Evolutionary conservation across 2,888 invertebrate species (phyloP).

Genomic region (Drosophila recens): DNA sequence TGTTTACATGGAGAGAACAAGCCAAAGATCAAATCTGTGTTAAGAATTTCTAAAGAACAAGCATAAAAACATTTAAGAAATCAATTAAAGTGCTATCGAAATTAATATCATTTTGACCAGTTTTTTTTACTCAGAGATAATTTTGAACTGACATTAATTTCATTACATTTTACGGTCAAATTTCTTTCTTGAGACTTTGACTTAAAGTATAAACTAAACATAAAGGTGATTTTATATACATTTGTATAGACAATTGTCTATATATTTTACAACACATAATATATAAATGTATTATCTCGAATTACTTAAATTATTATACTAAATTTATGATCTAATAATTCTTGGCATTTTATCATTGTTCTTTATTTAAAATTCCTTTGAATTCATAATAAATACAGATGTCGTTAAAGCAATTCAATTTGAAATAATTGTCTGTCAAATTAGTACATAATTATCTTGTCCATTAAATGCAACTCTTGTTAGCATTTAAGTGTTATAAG

Average conservation of each 20-base stretch:
- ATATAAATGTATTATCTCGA: no score
- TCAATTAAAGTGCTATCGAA: neutral
- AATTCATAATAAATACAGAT: no score
- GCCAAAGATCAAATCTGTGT: neutral
- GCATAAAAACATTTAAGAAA: neutral
- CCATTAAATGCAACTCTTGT: neutral
- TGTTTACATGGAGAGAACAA: neutral
- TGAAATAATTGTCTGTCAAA: neutral
- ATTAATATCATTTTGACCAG: neutral
- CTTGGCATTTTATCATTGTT: no score
- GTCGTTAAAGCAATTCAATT: no score
- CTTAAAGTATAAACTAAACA: no score
- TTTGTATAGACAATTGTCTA: no score
- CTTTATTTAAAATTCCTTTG: no score
- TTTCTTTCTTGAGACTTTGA: neutral
- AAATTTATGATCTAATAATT: no score
- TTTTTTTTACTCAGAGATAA: neutral
- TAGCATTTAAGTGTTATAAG: neutral
- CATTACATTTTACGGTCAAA: neutral
- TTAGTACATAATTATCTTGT: neutral
- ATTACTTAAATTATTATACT: no score
- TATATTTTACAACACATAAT: no score
- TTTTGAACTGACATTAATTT: neutral
- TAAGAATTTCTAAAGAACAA: neutral
- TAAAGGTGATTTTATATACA: no score